Evolutionary conservation across 2,113 vertebrate genomes (phyloP).

Genomic region (Chroicocephalus ridibundus): DNA sequence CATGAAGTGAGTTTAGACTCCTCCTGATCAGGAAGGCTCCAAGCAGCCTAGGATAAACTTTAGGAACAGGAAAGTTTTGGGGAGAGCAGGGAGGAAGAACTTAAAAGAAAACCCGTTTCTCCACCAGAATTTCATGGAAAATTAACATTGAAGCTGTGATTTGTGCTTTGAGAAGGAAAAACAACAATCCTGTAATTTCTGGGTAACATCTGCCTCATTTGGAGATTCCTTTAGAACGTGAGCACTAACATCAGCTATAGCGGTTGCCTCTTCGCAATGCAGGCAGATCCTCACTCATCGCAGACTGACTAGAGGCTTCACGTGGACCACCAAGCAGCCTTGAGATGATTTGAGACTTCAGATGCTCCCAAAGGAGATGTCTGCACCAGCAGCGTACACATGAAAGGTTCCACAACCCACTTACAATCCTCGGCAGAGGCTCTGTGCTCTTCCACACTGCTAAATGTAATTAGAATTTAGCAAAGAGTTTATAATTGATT

Average conservation of each 20-base stretch:
- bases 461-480: not conserved
- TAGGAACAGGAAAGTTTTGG: not conserved
- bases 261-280: not conserved
- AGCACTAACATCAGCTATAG: not conserved
- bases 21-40: not conserved
- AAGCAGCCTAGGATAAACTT: not conserved
- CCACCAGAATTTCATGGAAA: not conserved
- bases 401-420: not conserved
- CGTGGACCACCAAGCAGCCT: not conserved
- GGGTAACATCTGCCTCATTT: not conserved
- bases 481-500: conserved; percentile 3
- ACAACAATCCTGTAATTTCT: not conserved
- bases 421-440: not conserved
- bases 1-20: not conserved
- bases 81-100: not conserved
- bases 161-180: not conserved
- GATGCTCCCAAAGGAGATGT: not conserved
- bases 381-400: not conserved
- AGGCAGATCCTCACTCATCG: not conserved
- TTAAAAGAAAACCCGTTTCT: not conserved
- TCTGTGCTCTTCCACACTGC: not conserved
- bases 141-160: not conserved
- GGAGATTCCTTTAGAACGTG: not conserved
- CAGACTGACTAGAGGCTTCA: not conserved
- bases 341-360: not conserved